Evolutionary conservation across 2,888 invertebrate genomes (phyloP).

Genomic region (Stenchaetothrips biformis): DNA sequence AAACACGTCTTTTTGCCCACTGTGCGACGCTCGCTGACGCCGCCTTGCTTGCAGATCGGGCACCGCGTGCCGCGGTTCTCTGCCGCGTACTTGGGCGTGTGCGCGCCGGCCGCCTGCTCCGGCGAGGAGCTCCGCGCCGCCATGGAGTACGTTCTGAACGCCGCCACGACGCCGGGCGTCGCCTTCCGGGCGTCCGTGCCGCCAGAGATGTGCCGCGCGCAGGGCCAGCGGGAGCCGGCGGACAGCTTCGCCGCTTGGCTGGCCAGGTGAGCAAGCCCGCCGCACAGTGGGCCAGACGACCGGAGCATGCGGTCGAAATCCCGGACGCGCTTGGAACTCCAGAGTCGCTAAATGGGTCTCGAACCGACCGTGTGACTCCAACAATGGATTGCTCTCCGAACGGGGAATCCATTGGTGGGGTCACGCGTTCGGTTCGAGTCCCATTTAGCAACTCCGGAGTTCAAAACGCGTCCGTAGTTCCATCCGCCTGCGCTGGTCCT

Average conservation of each 20-base stretch:
- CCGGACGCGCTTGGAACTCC: no score
- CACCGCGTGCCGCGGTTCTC: conserved; percentile 57
- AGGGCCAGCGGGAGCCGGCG: background rate
- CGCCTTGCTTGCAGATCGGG: conserved; percentile 49
- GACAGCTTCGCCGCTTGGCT: background rate
- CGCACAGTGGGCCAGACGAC: background rate
- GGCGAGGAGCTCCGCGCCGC: conserved; percentile 52
- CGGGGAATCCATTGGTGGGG: no score
- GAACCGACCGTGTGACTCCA: no score
- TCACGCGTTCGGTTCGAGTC: no score
- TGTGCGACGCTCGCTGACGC: no score
- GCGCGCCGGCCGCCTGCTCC: conserved; percentile 55
- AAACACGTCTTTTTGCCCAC: no score
- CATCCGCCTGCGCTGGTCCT: no score
- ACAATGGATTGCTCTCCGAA: no score
- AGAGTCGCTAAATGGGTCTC: no score
- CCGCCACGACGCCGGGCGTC: conserved; percentile 45
- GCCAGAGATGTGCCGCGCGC: conserved; percentile 26
- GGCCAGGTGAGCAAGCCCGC: background rate
- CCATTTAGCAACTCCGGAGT: no score
- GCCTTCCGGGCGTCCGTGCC: conserved; percentile 45
- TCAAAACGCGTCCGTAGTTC: no score
- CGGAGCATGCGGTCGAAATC: no score
- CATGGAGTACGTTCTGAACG: conserved; percentile 39
- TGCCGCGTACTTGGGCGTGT: conserved; percentile 55